Base-by-base conservation (phyloP, 1,140 invertebrate genomes). In the Dendroctonus valens region DNA sequence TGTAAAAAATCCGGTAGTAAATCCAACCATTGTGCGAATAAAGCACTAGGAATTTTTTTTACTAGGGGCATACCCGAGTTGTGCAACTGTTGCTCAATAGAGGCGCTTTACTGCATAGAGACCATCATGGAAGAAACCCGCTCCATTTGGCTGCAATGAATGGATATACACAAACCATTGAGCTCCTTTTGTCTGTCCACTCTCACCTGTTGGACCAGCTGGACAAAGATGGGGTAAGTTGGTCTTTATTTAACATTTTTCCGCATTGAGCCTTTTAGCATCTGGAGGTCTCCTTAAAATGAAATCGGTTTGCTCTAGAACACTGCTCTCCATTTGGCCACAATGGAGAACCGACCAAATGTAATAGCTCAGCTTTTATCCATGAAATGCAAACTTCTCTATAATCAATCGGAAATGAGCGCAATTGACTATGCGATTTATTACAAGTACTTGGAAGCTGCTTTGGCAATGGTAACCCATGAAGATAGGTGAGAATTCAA, bases 341-440 rank as follows among this genome's bases (percentile, higher is more conserved):
- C 91, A 6, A 88, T 90, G 83, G 87, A 91, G 71, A 93, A 93
- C 73, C 88, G 89, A 76, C 85, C 90, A 0, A 87, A 87, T 65
- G 86, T 88, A 0, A 89, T 93, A 7, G 84, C 84, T 0, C 79
- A 92, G 2, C 80, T 96, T 1, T 78, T 96, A 54, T 86, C 87
- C 0, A 84, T 91, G 81, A 85, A 87, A 39, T 93, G 92, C 68
- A 85, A 86, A 69, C 77, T 96, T 9, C 78, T 84, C 2, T 88
- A 87, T 69, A 93, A 94, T 74, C 82, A 82, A 42, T 81, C 87
- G 71, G 87, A 89, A 54, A 86, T 89, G 81, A 91, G 87, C 65
- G 91, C 93, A 9, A 90, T 95, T 41, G 93, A 95, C 75, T 90
- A 92, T 71, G 90, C 90, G 12, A 91, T 96, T 71, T 88, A 91